Base-by-base conservation (phyloP, 1,140 invertebrate species). In the Drosophila murphyi region DNA sequence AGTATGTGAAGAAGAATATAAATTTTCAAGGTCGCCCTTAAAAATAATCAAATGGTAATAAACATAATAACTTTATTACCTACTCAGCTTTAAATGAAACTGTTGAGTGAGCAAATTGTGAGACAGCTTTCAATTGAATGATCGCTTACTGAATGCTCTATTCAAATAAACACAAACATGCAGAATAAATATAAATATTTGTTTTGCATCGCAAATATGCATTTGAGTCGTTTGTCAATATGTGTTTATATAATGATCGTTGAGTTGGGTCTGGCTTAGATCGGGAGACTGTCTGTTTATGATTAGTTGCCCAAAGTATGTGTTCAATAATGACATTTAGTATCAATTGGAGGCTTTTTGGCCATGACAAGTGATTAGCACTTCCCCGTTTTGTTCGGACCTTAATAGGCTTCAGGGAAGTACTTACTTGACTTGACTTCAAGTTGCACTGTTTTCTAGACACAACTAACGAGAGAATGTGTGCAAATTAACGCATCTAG, bases 401-500 rank as follows among this genome's bases (percentile, higher is more conserved):
- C 72, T 28, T 45, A 75, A 75, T 48, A 47, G 67, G 72, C 67
- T 63, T 64, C 57, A 57, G 72, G 72, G 72, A 75, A 75, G 67
- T 57, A 74, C 57, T 43, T 35, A 34, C 41, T 52, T 34, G 52
- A 57, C 35, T 35, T 8, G 47, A 39, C 43, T 34, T 34, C 4
- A 34, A 43, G 10, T 62, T 50, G 37, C 51, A 67, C 62, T 47
- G 54, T 68, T 60, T 60, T 68, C 31, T 68, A 59, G 51, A 47
- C 39, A 45, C 6, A 28, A 37, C n/a, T 50, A 41, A 7, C 35
- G 28, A 69, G 20, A 20, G 20, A 20, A 20, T 20, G 20, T 20
- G 56, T 61, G 63, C 39, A 39, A 68, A 68, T 73, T 59, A 67
- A 47, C 37, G 70, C 63, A 72, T 61, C 65, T 69, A 47, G 50